phyloP scores from a whole-genome alignment of 2,888 invertebrate genomes.

The Chelonus formosanus region DNA sequence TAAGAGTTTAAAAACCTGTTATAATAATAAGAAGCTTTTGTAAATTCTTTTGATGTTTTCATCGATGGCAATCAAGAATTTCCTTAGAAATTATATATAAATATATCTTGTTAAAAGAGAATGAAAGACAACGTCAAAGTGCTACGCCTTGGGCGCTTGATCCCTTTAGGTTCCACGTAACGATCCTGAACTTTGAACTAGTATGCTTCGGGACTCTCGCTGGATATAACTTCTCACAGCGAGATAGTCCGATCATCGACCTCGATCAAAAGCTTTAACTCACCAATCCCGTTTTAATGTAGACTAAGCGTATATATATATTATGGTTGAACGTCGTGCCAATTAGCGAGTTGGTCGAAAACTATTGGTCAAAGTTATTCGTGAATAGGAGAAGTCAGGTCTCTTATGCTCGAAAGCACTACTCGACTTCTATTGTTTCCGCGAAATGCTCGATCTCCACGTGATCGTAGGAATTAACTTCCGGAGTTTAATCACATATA shows the following conservation, averaged over 20 bases:
- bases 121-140: background rate
- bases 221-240: slow-evolving; percentile 20
- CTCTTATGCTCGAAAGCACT: too few species aligned
- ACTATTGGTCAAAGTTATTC: slow-evolving; percentile 35
- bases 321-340: slow-evolving; percentile 11
- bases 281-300: slow-evolving; percentile 33
- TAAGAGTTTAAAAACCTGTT: too few species aligned
- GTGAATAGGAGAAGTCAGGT: background rate
- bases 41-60: too few species aligned
- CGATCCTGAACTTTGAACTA: slow-evolving; percentile 39
- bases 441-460: too few species aligned
- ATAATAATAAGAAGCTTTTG: too few species aligned
- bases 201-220: slow-evolving; percentile 17
- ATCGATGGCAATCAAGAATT: too few species aligned
- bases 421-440: too few species aligned
- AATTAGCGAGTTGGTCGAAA: slow-evolving; percentile 38
- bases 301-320: background rate
- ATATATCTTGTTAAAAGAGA: background rate
- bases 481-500: too few species aligned
- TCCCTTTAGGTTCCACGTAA: slow-evolving; percentile 27
- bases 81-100: too few species aligned
- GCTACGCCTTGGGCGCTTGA: background rate
- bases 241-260: slow-evolving; percentile 17
- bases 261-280: slow-evolving; percentile 7
- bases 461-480: too few species aligned